Percentiles rank a stretch among this genome's conserved stretches.
phyloP scores from a whole-genome alignment of 1,140 invertebrate genomes.

The Drosophila ercepeae region DNA sequence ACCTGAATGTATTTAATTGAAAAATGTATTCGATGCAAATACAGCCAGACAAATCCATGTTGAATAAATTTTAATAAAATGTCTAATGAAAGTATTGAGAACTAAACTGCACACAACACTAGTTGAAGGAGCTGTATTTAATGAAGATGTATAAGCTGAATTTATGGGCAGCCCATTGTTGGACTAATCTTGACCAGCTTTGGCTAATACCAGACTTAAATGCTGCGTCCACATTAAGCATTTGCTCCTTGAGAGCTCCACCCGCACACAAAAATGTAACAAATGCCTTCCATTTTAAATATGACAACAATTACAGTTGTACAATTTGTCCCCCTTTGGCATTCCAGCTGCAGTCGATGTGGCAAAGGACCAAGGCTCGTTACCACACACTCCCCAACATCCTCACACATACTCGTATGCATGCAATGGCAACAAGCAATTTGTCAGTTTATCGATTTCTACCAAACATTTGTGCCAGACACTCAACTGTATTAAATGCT shows the following conservation, averaged over 20 bases:
- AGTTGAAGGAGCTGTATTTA: conserved; percentile 19
- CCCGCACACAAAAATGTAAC: conserved; percentile 58
- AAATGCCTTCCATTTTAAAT: conserved; percentile 79
- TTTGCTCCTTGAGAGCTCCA: not conserved
- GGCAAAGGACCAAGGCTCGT: conserved; percentile 61
- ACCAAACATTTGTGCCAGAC: conserved; percentile 82
- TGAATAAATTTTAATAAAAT: conserved; percentile 54
- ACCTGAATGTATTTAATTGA: conserved; percentile 3
- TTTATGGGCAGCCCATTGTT: conserved; percentile 29
- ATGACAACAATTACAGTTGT: conserved; percentile 81
- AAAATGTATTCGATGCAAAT: conserved; percentile 23
- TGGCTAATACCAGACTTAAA: conserved; percentile 3
- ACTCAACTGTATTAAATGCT: conserved; percentile 83
- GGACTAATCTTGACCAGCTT: not conserved
- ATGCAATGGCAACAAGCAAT: conserved; percentile 72
- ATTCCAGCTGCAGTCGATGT: conserved; percentile 59
- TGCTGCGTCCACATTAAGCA: conserved; percentile 7
- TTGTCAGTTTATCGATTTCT: conserved; percentile 83
- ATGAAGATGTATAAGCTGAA: conserved; percentile 28
- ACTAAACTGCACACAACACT: conserved; percentile 4
- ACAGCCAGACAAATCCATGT: conserved; percentile 5
- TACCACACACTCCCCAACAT: conserved; percentile 51
- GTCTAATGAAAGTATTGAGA: conserved; percentile 40
- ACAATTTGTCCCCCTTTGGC: conserved; percentile 77
- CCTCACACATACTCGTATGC: conserved; percentile 22